Evolutionary conservation across 2,797 vertebrate genomes (phyloP).

Genomic region (Karalla daura): DNA sequence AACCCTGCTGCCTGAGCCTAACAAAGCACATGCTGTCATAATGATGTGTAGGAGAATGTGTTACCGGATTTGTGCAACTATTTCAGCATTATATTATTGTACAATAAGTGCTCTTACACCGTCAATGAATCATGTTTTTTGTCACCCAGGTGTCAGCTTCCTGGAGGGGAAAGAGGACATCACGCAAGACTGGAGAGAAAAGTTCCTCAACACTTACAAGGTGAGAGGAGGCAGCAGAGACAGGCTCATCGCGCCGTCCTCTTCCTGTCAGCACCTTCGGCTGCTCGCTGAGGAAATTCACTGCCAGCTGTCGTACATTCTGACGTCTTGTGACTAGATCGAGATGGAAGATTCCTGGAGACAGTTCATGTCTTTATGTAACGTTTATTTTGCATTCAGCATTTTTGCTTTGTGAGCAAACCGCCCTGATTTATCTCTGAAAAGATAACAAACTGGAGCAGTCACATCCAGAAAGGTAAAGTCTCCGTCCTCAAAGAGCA

Average conservation of each 20-base stretch:
- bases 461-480: too few relatives aligned
- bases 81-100: not conserved
- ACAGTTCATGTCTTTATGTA: too few relatives aligned
- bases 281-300: too few relatives aligned
- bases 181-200: conserved; percentile 88
- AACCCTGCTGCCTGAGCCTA: not conserved
- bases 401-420: too few relatives aligned
- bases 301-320: not conserved
- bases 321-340: too few relatives aligned
- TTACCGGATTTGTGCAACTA: not conserved
- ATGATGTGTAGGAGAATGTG: not conserved
- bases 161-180: conserved; percentile 90
- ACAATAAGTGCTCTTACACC: not conserved
- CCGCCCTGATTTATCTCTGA: too few relatives aligned
- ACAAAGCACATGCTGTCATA: not conserved
- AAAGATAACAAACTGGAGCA: too few relatives aligned
- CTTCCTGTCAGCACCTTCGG: too few relatives aligned
- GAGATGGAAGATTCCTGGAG: too few relatives aligned
- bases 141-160: conserved; percentile 87
- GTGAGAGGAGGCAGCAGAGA: conserved; percentile 72
- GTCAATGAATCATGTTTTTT: conserved; percentile 13
- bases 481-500: too few relatives aligned
- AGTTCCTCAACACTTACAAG: conserved; percentile 93
- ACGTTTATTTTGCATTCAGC: too few relatives aligned
- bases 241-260: not conserved